A percentile compares a stretch with the other conserved stretches of the same genome.
phyloP scores from a whole-genome alignment of 1,140 invertebrate genomes.

The Lepidostoma basale region DNA sequence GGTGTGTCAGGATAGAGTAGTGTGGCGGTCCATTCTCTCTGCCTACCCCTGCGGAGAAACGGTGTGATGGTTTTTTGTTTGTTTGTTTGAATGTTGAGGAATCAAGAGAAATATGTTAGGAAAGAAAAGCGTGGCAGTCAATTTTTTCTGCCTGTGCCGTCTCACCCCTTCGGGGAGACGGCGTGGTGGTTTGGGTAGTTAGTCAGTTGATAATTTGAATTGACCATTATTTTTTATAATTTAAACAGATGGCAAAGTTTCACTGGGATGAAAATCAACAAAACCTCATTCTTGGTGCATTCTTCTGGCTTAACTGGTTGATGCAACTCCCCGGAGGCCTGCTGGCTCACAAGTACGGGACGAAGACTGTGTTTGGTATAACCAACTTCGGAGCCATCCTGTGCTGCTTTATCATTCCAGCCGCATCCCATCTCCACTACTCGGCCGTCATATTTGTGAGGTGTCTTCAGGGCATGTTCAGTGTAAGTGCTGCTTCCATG shows the following conservation, averaged over 20 bases:
- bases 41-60: too few species aligned
- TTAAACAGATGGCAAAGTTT: constrained; percentile 58
- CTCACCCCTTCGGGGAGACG: too few species aligned
- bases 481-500: too few species aligned
- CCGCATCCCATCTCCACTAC: constrained; percentile 65
- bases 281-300: constrained; percentile 71
- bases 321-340: constrained; percentile 78
- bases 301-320: constrained; percentile 77
- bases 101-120: too few species aligned
- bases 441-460: constrained; percentile 68
- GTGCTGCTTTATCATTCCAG: constrained; percentile 74
- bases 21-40: too few species aligned
- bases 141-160: too few species aligned
- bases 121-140: too few species aligned
- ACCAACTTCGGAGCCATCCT: constrained; percentile 72
- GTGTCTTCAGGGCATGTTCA: constrained; percentile 73
- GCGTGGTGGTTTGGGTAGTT: too few species aligned
- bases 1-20: too few species aligned
- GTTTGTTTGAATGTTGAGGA: too few species aligned
- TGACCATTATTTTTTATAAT: constrained; percentile 20
- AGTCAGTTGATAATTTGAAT: too few species aligned
- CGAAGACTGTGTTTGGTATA: constrained; percentile 72
- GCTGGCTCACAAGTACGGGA: constrained; percentile 71
- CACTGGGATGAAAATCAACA: constrained; percentile 73
- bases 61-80: too few species aligned